Percentiles rank a stretch among this genome's conserved stretches.
phyloP scores from a whole-genome alignment of 1,140 invertebrate genomes.

The Reticulitermes speratus region DNA sequence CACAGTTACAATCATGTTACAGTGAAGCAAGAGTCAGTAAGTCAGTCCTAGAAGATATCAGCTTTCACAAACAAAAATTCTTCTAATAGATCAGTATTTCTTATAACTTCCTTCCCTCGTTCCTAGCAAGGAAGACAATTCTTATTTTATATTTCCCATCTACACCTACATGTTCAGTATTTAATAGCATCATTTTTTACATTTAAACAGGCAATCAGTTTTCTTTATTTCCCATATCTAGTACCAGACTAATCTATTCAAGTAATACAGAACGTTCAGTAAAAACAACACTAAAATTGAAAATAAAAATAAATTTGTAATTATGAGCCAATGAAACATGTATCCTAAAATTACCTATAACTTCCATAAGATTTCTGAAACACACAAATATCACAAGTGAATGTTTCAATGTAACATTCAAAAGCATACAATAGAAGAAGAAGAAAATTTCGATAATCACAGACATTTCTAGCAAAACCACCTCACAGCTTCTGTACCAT shows the following conservation, averaged over 20 bases:
- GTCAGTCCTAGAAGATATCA: background rate
- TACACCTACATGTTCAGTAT: background rate
- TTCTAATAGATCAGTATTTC: background rate
- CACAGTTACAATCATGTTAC: background rate
- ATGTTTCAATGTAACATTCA: too few relatives aligned
- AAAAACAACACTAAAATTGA: background rate
- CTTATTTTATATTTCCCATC: background rate
- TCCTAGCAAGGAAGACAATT: background rate
- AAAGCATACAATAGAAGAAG: too few relatives aligned
- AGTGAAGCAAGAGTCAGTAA: background rate
- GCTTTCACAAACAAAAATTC: background rate
- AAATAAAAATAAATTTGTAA: background rate
- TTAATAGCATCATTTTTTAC: background rate
- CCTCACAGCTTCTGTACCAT: too few relatives aligned
- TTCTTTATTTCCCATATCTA: background rate
- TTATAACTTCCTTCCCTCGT: background rate
- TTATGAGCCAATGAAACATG: background rate
- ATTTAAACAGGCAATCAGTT: background rate
- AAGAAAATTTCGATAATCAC: too few relatives aligned
- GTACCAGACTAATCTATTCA: background rate
- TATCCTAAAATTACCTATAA: too few relatives aligned
- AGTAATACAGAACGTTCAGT: background rate
- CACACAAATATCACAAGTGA: too few relatives aligned
- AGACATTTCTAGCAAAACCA: too few relatives aligned
- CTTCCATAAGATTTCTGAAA: too few relatives aligned